Evolutionary conservation across 2,113 vertebrate species (phyloP).

Genomic region (Forbesichthys papilliferus): DNA sequence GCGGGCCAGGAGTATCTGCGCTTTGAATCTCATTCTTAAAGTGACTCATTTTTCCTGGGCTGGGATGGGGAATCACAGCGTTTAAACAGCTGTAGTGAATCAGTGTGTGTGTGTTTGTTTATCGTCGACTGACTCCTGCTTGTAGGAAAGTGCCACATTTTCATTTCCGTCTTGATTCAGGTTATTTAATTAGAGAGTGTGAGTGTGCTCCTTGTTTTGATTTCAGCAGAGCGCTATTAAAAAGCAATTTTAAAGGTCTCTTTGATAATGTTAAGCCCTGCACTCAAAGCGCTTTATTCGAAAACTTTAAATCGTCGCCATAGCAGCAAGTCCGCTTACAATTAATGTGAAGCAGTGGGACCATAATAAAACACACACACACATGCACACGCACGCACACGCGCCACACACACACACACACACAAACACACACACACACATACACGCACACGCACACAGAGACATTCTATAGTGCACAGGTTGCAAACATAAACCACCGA

Average conservation of each 20-base stretch:
- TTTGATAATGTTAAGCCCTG: conserved; percentile 26
- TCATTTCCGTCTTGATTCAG: conserved; percentile 26
- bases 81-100: conserved; percentile 20
- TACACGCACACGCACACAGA: neutral
- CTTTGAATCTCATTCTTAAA: conserved; percentile 24
- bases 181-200: conserved; percentile 47
- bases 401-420: neutral
- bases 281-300: conserved; percentile 52
- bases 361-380: too few relatives aligned
- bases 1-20: conserved; percentile 33
- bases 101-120: neutral
- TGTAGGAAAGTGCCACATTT: conserved; percentile 15
- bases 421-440: neutral
- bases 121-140: neutral
- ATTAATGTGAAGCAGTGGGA: neutral
- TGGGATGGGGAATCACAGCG: neutral
- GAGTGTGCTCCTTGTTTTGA: conserved; percentile 43
- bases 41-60: conserved; percentile 49
- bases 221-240: conserved; percentile 40
- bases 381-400: neutral
- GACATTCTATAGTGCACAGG: too few relatives aligned
- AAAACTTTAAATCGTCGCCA: conserved; percentile 7
- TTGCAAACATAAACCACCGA: too few relatives aligned
- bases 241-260: conserved; percentile 29
- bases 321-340: too few relatives aligned